Conservation (phyloP, 2,113 vertebrate genomes). For the Furnarius figulus region DNA sequence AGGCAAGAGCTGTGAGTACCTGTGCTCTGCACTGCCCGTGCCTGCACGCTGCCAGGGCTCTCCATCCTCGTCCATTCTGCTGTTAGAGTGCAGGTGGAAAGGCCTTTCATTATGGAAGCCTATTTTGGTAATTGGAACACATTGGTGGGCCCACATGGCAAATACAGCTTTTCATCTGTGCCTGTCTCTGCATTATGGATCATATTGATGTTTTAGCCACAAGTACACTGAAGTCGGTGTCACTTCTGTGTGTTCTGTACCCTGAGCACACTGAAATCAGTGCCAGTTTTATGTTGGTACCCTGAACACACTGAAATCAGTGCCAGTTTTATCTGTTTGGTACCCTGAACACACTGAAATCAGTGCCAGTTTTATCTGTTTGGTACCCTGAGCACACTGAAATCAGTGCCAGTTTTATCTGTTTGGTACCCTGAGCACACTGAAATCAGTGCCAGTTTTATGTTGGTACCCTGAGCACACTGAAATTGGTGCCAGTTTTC, state of each 20-base stretch:
- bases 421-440: background rate
- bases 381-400: background rate
- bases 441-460: background rate
- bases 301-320: background rate
- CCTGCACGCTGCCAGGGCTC: background rate
- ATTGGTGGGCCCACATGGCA: background rate
- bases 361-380: background rate
- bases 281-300: background rate
- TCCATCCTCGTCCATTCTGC: background rate
- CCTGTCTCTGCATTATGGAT: background rate
- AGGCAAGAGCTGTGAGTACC: conserved; percentile 96
- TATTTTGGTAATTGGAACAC: background rate
- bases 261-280: background rate
- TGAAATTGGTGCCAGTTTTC: background rate
- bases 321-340: background rate
- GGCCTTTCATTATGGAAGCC: background rate
- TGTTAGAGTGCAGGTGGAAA: background rate
- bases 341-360: background rate
- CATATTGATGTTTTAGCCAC: background rate
- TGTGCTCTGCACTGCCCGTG: background rate
- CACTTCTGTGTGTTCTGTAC: background rate
- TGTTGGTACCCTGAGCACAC: background rate
- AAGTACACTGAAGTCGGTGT: background rate
- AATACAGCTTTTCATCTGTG: background rate
- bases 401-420: background rate